Percentiles rank a stretch among this genome's conserved stretches.
Conservation (phyloP, 1,140 invertebrate genomes). For the Megalonaias nervosa region DNA sequence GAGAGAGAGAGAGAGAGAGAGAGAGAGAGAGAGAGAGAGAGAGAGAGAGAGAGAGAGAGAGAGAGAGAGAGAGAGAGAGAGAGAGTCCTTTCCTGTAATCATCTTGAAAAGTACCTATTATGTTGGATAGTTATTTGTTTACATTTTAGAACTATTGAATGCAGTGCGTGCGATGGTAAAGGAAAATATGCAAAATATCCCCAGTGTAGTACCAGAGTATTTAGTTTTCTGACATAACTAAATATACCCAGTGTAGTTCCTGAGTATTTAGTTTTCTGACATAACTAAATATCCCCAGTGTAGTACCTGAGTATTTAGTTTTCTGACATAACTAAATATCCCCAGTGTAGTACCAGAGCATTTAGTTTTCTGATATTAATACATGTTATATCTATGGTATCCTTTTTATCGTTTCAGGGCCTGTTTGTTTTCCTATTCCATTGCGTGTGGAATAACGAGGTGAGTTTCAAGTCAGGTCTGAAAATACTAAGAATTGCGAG, state of each 20-base stretch:
- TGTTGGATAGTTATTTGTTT: too few species aligned
- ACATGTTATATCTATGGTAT: background rate
- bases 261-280: background rate
- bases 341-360: background rate
- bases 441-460: constrained; percentile 44
- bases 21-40: too few species aligned
- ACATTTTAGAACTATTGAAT: too few species aligned
- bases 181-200: background rate
- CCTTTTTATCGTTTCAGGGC: constrained; percentile 45
- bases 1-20: too few species aligned
- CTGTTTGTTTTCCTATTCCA: constrained; percentile 55
- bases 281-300: background rate
- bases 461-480: constrained; percentile 15
- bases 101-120: too few species aligned
- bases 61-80: too few species aligned
- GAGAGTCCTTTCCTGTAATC: too few species aligned
- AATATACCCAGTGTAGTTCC: background rate
- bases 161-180: too few species aligned
- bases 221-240: background rate
- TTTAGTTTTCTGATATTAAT: background rate
- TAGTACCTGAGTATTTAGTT: background rate
- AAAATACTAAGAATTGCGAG: too few species aligned
- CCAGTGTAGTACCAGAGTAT: background rate
- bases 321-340: background rate
- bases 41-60: too few species aligned